Percentiles rank a stretch among this genome's conserved stretches.
Evolutionary conservation across 2,888 invertebrate genomes (phyloP).

Genomic region (Blomia tropicalis): DNA sequence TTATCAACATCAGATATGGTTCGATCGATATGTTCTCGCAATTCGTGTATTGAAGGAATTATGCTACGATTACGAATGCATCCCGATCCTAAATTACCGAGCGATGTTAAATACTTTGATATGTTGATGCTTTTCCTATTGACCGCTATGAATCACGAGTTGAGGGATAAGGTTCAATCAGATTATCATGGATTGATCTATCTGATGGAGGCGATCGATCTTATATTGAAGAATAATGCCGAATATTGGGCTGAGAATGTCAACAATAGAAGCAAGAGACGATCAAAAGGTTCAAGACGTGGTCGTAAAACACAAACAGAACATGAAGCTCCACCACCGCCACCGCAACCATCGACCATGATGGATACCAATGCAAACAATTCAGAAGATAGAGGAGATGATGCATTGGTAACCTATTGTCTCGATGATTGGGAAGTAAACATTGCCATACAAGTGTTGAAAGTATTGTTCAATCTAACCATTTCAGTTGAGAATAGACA

Average conservation of each 20-base stretch:
- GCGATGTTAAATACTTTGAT: conserved; percentile 50
- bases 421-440: conserved; percentile 35
- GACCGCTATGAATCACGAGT: conserved; percentile 58
- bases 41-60: conserved; percentile 53
- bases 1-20: conserved; percentile 55
- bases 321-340: background rate
- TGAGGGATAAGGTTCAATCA: conserved; percentile 36
- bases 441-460: conserved; percentile 39
- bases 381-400: conserved; percentile 16
- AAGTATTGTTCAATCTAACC: conserved; percentile 40
- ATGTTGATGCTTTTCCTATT: conserved; percentile 72
- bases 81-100: conserved; percentile 47
- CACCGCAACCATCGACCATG: background rate
- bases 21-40: conserved; percentile 44
- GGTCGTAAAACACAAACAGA: conserved; percentile 14
- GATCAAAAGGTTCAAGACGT: conserved; percentile 23
- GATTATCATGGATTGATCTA: conserved; percentile 40
- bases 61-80: conserved; percentile 51
- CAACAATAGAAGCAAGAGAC: conserved; percentile 17
- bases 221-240: conserved; percentile 34
- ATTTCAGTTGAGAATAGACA: conserved; percentile 36
- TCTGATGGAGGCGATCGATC: conserved; percentile 39
- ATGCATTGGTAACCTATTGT: conserved; percentile 28
- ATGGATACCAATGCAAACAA: background rate
- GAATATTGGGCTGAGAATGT: conserved; percentile 25